Evolutionary conservation across 2,888 invertebrate species (phyloP), one percentile per base, ranked within the genome.

Genomic region (Peribatodes rhomboidaria): DNA sequence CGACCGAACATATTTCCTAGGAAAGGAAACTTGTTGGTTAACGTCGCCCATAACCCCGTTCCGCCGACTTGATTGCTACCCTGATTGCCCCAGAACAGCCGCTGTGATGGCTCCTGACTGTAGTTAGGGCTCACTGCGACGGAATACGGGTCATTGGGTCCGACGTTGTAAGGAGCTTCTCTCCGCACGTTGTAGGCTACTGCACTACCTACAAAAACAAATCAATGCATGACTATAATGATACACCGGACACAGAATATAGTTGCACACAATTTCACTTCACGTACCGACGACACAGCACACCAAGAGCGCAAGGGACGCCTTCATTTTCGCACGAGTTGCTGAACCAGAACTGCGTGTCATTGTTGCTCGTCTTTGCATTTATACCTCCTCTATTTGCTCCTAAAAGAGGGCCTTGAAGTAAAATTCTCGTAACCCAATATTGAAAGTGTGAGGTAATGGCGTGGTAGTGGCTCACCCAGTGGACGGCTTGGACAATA

Each of bases 381-480:
- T 93, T 92, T 93, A 93, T 93, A 93, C 90, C 87, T 83, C 87
- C 81, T 82, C 87, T 92, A 89, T 92, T 91, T 92, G 84, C 86
- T 89, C 88, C 93, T 84, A 91, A 91, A 89, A 85, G 88, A 81
- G 84, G 86, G 83, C 93, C 93, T 93, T 93, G 93, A 89, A 88
- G 90, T 85, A 90, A 90, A 90, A 89, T 92, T 90, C 91, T 92
- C 89, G 93, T 93, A 92, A 91, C 89, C 90, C 90, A 91, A 91
- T 93, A 92, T 93, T 89, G 92, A 87, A 88, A 88, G 91, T 90
- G 84, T 93, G 93, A 93, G 90, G 93, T 92, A 93, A 92, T 88
- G 84, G 79, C 77, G 77, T 73, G 77, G 81, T 75, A 81, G 86
- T 81, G 92, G 89, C 90, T 90, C 92, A 85, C 90, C 92, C 92